phyloP scores from a whole-genome alignment of 2,888 invertebrate species.

The Osmoderma eremita region DNA sequence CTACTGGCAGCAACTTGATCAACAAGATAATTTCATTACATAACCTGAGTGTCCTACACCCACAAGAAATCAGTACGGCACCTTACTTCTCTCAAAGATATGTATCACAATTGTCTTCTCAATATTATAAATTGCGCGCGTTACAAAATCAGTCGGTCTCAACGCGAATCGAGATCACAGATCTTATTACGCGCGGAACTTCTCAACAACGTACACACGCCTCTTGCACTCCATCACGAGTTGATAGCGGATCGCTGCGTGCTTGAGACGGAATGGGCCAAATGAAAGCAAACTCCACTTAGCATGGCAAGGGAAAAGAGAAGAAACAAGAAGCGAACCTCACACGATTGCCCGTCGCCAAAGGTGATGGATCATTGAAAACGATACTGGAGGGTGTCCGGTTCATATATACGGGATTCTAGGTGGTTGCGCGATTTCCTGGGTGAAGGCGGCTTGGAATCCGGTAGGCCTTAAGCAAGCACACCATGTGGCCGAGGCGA shows the following conservation, averaged over 20 bases:
- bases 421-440: conserved; percentile 45
- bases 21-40: neutral
- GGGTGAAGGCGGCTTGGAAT: conserved; percentile 49
- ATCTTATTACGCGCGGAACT: conserved; percentile 27
- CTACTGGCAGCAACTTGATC: neutral
- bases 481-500: conserved; percentile 40
- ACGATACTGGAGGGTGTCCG: conserved; percentile 13
- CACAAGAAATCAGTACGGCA: neutral
- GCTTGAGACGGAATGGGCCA: conserved; percentile 11
- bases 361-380: conserved; percentile 23
- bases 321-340: conserved; percentile 5
- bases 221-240: conserved; percentile 15
- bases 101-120: conserved; percentile 27
- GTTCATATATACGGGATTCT: neutral
- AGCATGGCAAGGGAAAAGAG: neutral
- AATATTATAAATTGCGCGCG: conserved; percentile 37
- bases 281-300: conserved; percentile 20
- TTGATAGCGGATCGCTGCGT: conserved; percentile 17
- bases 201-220: conserved; percentile 19
- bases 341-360: conserved; percentile 14
- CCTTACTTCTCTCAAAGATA: conserved; percentile 12
- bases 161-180: conserved; percentile 17
- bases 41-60: neutral
- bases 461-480: conserved; percentile 48
- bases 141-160: conserved; percentile 31